Conservation (phyloP, 2,888 invertebrate species). For the Nycteola revayana region DNA sequence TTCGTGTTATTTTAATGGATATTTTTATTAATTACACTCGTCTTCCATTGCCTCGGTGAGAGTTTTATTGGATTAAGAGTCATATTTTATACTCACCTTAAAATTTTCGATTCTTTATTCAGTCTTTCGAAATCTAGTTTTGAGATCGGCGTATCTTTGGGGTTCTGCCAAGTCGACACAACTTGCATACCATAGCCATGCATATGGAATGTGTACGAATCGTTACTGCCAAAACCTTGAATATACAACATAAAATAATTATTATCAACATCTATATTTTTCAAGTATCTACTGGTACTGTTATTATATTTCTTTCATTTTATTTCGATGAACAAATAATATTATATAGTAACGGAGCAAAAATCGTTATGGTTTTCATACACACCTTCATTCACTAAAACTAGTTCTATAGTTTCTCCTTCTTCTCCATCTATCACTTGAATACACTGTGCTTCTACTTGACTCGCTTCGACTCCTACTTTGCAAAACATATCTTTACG, state of each 20-base stretch:
- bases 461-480: slow-evolving; percentile 55
- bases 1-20: no score
- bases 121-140: slow-evolving; percentile 57
- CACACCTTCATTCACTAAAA: slow-evolving; percentile 85
- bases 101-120: slow-evolving; percentile 54
- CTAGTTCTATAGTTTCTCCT: slow-evolving; percentile 79
- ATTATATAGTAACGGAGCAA: no score
- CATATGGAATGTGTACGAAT: slow-evolving; percentile 83
- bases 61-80: no score
- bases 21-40: no score
- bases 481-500: slow-evolving; percentile 55
- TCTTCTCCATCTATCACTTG: slow-evolving; percentile 74
- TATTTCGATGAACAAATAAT: no score
- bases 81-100: slow-evolving; percentile 44
- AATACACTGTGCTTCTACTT: slow-evolving; percentile 75
- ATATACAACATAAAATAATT: no score
- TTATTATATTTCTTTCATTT: no score
- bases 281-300: no score
- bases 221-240: slow-evolving; percentile 76
- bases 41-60: no score
- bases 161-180: slow-evolving; percentile 60
- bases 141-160: slow-evolving; percentile 55
- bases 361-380: no score
- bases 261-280: no score
- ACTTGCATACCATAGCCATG: slow-evolving; percentile 82